A percentile compares a stretch with the other conserved stretches of the same genome.
phyloP scores from a whole-genome alignment of 92 coral and sea anemone genomes.

The Actinernus sp. region DNA sequence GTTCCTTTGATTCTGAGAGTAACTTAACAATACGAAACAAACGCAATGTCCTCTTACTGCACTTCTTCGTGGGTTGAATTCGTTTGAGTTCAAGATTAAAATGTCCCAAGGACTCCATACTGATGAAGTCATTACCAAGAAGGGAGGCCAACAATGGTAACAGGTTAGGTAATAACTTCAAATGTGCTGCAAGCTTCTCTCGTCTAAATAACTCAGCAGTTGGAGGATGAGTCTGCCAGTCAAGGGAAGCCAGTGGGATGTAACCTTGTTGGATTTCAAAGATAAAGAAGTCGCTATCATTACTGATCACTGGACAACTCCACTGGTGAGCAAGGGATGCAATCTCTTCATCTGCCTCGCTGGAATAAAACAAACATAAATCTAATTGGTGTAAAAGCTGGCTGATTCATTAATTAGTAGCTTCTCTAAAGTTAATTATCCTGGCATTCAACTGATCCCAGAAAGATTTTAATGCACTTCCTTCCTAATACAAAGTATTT shows the following conservation, averaged over 20 bases:
- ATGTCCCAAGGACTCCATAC: slow-evolving; percentile 36
- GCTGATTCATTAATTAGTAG: too few relatives aligned
- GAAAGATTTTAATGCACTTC: too few relatives aligned
- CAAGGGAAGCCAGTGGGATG: slow-evolving; percentile 70
- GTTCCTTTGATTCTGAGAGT: slow-evolving; percentile 35
- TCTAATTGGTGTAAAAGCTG: not conserved
- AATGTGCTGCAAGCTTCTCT: slow-evolving; percentile 52
- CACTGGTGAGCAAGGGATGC: slow-evolving; percentile 78
- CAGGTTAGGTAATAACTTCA: slow-evolving; percentile 46
- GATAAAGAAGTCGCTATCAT: slow-evolving; percentile 95
- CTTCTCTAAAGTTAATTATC: too few relatives aligned
- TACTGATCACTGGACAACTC: slow-evolving; percentile 83
- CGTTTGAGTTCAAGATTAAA: slow-evolving; percentile 51
- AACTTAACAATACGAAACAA: slow-evolving; percentile 60
- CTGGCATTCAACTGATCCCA: too few relatives aligned
- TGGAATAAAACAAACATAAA: slow-evolving; percentile 7
- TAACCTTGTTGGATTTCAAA: slow-evolving; percentile 79
- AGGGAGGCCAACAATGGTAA: slow-evolving; percentile 88
- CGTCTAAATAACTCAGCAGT: slow-evolving; percentile 60
- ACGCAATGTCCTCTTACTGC: slow-evolving; percentile 21
- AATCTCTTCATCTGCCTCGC: slow-evolving; percentile 89
- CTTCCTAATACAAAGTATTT: too few relatives aligned
- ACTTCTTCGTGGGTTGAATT: slow-evolving; percentile 16
- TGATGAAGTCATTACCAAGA: slow-evolving; percentile 88
- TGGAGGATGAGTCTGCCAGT: slow-evolving; percentile 38